phyloP scores from a whole-genome alignment of 2,113 vertebrate genomes.

The Stigmatopora nigra region DNA sequence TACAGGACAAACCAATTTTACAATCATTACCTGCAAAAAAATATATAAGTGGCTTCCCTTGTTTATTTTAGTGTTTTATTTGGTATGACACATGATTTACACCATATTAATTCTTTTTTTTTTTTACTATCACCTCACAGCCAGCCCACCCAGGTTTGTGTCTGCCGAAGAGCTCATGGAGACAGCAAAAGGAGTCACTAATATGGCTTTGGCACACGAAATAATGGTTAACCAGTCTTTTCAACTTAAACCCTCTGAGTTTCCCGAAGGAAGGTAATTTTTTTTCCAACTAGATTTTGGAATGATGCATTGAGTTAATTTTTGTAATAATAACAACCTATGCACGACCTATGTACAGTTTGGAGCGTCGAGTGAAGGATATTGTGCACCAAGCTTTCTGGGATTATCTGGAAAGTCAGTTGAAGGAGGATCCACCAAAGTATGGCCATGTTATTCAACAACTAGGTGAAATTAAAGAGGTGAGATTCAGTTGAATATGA shows the following conservation, averaged over 20 bases:
- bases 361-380: conserved; percentile 86
- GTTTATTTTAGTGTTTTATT: background rate
- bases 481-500: conserved; percentile 17
- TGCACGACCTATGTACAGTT: conserved; percentile 59
- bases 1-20: background rate
- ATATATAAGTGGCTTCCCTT: background rate
- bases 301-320: background rate
- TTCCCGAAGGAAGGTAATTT: conserved; percentile 83
- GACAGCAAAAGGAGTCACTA: conserved; percentile 85
- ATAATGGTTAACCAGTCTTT: conserved; percentile 86
- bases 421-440: conserved; percentile 80
- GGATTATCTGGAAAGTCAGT: conserved; percentile 85
- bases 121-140: conserved; percentile 61
- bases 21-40: too few species aligned
- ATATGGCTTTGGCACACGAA: conserved; percentile 95
- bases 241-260: conserved; percentile 78
- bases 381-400: conserved; percentile 96
- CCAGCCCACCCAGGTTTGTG: conserved; percentile 78
- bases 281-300: background rate
- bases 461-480: conserved; percentile 70
- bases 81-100: background rate
- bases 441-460: conserved; percentile 63
- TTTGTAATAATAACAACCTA: background rate
- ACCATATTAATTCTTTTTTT: background rate
- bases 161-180: conserved; percentile 87